Conservation (phyloP, 53 echinoderm and acorn worm genomes). For the Astropecten irregularis region DNA sequence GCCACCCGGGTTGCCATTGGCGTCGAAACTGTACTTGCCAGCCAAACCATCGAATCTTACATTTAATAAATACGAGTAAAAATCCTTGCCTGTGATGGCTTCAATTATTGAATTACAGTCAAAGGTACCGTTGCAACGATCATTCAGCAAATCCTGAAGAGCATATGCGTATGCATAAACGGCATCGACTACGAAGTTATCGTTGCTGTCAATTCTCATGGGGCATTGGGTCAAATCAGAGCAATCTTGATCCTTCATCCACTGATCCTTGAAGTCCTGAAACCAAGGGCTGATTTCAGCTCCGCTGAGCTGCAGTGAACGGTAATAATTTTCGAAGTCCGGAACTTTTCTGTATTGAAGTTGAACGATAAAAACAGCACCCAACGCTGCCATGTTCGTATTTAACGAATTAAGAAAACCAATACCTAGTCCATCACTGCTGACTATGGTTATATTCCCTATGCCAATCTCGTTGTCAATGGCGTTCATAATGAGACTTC, state of each 20-base stretch:
- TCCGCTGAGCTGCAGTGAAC: neutral
- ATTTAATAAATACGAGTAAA: constrained; percentile 6
- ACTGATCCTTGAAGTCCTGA: neutral
- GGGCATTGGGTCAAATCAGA: constrained; percentile 9
- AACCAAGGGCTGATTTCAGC: neutral
- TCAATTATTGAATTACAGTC: neutral
- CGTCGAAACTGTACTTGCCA: constrained; percentile 8
- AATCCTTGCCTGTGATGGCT: neutral
- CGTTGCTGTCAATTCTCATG: neutral
- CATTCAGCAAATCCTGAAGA: constrained; percentile 18
- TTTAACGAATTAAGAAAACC: too few species aligned
- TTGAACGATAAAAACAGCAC: neutral
- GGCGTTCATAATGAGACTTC: too few species aligned
- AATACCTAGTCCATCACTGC: too few species aligned
- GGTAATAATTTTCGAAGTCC: neutral
- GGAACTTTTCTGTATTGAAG: neutral
- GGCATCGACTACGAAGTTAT: constrained; percentile 42
- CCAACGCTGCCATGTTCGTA: neutral
- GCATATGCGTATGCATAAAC: constrained; percentile 79
- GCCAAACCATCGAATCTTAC: neutral
- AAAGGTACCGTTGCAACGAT: neutral
- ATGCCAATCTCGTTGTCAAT: too few species aligned
- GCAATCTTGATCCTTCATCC: neutral
- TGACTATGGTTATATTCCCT: too few species aligned
- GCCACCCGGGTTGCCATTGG: constrained; percentile 27